A percentile compares a stretch with the other conserved stretches of the same genome.
Evolutionary conservation across 2,113 vertebrate genomes (phyloP).

Genomic region (Anas platyrhynchos): DNA sequence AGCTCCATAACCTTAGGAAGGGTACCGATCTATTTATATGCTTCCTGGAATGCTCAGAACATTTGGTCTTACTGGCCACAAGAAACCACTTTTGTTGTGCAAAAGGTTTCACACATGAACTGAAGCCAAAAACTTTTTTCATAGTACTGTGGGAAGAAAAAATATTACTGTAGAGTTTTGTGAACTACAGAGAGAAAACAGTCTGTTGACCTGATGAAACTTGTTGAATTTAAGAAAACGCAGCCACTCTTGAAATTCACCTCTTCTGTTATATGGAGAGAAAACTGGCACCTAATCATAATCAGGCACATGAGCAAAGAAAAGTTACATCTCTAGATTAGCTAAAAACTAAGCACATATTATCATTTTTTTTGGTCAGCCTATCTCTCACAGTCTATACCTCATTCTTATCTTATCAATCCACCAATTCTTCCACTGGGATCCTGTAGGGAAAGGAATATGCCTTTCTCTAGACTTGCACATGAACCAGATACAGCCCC

Average conservation of each 20-base stretch:
- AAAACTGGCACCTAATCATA: not conserved
- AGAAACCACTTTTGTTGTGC: constrained; percentile 34
- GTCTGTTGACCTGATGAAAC: not conserved
- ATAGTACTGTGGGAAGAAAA: constrained; percentile 17
- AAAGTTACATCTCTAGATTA: not conserved
- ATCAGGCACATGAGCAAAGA: not conserved
- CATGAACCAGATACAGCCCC: not conserved
- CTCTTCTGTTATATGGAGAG: not conserved
- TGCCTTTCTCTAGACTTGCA: not conserved
- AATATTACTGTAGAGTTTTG: not conserved
- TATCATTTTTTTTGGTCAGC: not conserved
- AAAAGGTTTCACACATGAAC: constrained; percentile 46
- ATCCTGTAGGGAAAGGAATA: not conserved
- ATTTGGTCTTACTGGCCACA: constrained; percentile 36
- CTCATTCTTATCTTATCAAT: not conserved
- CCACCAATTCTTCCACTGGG: not conserved
- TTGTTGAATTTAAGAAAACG: not conserved
- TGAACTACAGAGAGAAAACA: not conserved
- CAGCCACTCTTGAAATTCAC: not conserved
- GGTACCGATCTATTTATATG: constrained; percentile 13
- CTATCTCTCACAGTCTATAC: not conserved
- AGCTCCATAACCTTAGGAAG: not conserved
- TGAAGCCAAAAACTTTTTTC: not conserved
- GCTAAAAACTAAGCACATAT: not conserved
- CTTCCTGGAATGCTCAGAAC: constrained; percentile 47